Conservation (phyloP, 2,113 vertebrate genomes). For the Callipepla squamata region DNA sequence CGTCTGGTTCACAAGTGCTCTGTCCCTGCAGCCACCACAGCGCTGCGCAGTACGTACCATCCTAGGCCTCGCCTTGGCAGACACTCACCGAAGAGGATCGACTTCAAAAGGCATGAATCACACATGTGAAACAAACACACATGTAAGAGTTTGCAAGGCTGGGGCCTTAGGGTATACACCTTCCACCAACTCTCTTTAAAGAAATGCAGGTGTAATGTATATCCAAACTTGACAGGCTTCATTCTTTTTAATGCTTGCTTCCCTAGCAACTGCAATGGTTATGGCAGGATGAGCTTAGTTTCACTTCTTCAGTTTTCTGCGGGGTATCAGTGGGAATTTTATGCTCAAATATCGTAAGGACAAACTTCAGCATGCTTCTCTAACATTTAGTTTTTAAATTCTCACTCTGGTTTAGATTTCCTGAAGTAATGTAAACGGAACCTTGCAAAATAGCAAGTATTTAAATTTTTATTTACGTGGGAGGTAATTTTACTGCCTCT, state of each 20-base stretch:
- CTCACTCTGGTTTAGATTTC: conserved; percentile 36
- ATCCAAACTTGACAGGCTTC: conserved; percentile 61
- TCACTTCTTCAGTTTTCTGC: conserved; percentile 4
- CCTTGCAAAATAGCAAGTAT: conserved; percentile 65
- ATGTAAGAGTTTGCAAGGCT: conserved; percentile 27
- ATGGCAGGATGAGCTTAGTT: conserved; percentile 31
- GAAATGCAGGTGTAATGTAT: conserved; percentile 58
- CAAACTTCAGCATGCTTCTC: neutral
- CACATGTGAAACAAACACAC: conserved; percentile 46
- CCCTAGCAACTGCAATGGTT: conserved; percentile 40
- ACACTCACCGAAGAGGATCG: conserved; percentile 21
- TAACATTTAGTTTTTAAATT: neutral
- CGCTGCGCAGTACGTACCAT: neutral
- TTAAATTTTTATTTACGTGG: conserved; percentile 61
- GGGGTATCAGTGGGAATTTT: neutral
- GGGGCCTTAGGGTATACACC: conserved; percentile 56
- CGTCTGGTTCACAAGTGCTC: neutral
- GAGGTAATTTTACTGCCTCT: conserved; percentile 60
- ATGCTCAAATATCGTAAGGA: neutral
- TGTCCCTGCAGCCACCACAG: neutral
- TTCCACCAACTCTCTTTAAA: conserved; percentile 57
- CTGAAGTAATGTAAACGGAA: conserved; percentile 66
- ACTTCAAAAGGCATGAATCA: conserved; percentile 65
- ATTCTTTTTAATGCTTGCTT: conserved; percentile 51
- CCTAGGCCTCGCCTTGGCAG: conserved; percentile 26